phyloP scores from a whole-genome alignment of 1,140 invertebrate species.

The Platyura marginata region DNA sequence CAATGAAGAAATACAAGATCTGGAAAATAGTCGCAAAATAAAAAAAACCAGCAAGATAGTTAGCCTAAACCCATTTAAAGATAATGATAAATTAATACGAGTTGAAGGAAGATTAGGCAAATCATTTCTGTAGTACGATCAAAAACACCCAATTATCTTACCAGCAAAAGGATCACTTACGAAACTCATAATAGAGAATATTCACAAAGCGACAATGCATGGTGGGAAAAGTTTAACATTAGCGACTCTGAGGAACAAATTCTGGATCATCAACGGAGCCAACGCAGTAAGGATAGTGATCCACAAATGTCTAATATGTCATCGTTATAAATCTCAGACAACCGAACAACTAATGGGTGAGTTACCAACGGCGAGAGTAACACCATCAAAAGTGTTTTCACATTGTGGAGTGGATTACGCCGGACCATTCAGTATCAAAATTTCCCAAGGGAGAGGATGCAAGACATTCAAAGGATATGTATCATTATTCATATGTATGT shows the following conservation, averaged over 20 bases:
- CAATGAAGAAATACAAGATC: background rate
- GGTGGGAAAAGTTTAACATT: conserved; percentile 13
- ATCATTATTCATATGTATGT: no score
- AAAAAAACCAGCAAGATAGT: conserved; percentile 6
- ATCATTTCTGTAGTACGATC: conserved; percentile 11
- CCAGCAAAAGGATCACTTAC: conserved; percentile 9
- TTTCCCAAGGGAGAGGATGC: no score
- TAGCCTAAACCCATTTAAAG: conserved; percentile 16
- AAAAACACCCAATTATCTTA: conserved; percentile 24
- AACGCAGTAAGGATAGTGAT: conserved; percentile 6
- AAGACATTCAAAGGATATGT: conserved; percentile 2
- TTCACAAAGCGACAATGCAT: no score
- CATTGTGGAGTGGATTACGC: conserved; percentile 14
- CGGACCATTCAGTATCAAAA: conserved; percentile 13
- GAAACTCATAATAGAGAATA: conserved; percentile 8
- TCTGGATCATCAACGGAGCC: conserved; percentile 15
- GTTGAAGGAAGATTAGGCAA: conserved; percentile 21
- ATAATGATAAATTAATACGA: conserved; percentile 16
- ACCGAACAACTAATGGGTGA: conserved; percentile 11
- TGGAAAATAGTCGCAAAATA: no score
- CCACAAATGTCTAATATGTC: conserved; percentile 14
- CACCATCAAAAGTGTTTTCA: conserved; percentile 10
- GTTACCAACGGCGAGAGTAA: conserved; percentile 9
- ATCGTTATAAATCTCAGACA: no score
- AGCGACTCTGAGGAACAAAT: conserved; percentile 10